phyloP scores from a whole-genome alignment of 2,113 vertebrate genomes.

The Rhinopomastus cyanomelas region DNA sequence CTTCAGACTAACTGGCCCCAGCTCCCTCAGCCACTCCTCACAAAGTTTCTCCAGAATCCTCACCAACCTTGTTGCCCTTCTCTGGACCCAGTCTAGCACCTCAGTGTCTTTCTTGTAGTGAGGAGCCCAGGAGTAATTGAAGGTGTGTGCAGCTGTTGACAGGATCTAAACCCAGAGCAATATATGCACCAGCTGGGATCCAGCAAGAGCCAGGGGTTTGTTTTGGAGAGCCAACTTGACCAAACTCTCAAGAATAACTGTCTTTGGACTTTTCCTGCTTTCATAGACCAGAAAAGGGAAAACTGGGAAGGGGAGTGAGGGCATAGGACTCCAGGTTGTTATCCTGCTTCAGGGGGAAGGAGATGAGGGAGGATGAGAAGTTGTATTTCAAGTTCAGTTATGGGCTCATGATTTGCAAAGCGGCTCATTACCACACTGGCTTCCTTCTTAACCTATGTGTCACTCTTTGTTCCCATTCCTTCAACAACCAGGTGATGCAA shows the following conservation, averaged over 20 bases:
- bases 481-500: accelerated
- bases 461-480: not conserved
- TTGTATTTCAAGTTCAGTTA: not conserved
- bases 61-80: no score
- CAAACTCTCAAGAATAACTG: not conserved
- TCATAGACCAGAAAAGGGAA: not conserved
- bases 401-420: not conserved
- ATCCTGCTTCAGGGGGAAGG: not conserved
- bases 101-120: no score
- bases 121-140: not conserved
- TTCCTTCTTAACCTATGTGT: not conserved
- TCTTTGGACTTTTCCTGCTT: not conserved
- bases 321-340: not conserved
- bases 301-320: not conserved
- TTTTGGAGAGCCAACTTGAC: not conserved
- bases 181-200: not conserved
- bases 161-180: not conserved
- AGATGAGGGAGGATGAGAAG: not conserved
- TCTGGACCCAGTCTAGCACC: no score
- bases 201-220: not conserved
- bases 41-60: no score
- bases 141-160: not conserved
- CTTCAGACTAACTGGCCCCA: no score
- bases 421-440: not conserved
- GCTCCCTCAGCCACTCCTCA: no score